These are phyloP conservation scores for Aleiodes alternator DNA, from an alignment of 2,888 invertebrate species.

Conservation along the genomic window DNA sequence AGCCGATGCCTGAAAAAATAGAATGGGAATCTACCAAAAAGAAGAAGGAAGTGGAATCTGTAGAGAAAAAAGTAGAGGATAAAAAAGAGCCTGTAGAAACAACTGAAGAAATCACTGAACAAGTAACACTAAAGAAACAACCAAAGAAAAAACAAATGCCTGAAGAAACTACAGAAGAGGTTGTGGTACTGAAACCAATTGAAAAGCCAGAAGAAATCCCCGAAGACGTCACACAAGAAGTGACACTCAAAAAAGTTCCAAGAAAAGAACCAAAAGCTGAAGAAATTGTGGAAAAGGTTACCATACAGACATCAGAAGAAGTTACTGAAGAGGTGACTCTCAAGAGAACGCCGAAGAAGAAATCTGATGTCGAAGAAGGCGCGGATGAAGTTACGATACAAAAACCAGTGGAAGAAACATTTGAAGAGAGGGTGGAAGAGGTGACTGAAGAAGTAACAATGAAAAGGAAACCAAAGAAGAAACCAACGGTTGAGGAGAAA, in stretches of 20 bases:
- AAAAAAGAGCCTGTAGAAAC: slow-evolving; percentile 64
- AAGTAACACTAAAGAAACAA: slow-evolving; percentile 51
- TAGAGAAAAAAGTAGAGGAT: slow-evolving; percentile 5
- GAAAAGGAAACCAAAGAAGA: slow-evolving; percentile 70
- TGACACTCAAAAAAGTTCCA: slow-evolving; percentile 68
- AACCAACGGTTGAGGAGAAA: slow-evolving; percentile 61
- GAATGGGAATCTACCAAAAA: slow-evolving; percentile 67
- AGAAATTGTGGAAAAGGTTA: slow-evolving; percentile 50
- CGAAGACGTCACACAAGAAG: slow-evolving; percentile 55
- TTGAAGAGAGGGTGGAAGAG: slow-evolving; percentile 59
- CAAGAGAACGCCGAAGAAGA: slow-evolving; percentile 63
- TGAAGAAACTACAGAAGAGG: neutral
- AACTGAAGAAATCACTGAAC: slow-evolving; percentile 60
- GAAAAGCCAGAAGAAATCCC: slow-evolving; percentile 69
- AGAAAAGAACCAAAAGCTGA: slow-evolving; percentile 64
- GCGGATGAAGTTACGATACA: slow-evolving; percentile 59
- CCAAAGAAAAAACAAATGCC: slow-evolving; percentile 42
- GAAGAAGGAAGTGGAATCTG: slow-evolving; percentile 62
- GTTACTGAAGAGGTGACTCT: slow-evolving; percentile 60
- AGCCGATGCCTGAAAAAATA: slow-evolving; percentile 73
- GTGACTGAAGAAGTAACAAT: slow-evolving; percentile 58
- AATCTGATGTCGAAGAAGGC: slow-evolving; percentile 60
- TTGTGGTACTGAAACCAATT: slow-evolving; percentile 56
- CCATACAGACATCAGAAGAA: slow-evolving; percentile 50
- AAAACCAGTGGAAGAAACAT: slow-evolving; percentile 60